A percentile compares a stretch with the other conserved stretches of the same genome.
Evolutionary conservation across 1,140 invertebrate species (phyloP).

Genomic region (Neoseiulus cucumeris): DNA sequence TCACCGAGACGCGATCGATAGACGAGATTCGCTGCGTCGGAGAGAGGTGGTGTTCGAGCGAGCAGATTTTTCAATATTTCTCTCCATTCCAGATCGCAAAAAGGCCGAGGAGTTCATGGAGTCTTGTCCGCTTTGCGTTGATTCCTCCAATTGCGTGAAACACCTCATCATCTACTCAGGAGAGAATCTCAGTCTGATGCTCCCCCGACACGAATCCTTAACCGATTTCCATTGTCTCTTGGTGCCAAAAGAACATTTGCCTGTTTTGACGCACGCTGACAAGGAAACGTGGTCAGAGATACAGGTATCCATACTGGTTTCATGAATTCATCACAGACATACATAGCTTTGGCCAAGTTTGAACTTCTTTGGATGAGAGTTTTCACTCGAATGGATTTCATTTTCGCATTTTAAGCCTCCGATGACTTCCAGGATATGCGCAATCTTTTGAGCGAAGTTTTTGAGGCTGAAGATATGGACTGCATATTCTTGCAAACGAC

Average conservation of each 20-base stretch:
- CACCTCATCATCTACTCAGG: constrained; percentile 67
- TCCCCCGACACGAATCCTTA: constrained; percentile 56
- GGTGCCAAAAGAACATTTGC: constrained; percentile 54
- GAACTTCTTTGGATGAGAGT: neutral
- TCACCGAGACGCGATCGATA: too few species aligned
- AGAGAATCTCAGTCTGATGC: constrained; percentile 47
- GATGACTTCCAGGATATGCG: constrained; percentile 39
- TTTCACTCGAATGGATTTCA: neutral
- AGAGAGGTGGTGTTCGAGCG: too few species aligned
- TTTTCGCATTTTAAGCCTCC: neutral
- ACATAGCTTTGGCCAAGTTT: neutral
- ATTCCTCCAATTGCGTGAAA: constrained; percentile 54
- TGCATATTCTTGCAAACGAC: constrained; percentile 81
- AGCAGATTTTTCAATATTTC: constrained; percentile 13
- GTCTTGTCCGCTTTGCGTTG: constrained; percentile 59
- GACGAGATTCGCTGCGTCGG: too few species aligned
- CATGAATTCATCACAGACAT: neutral
- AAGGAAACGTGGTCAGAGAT: constrained; percentile 85
- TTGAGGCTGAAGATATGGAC: constrained; percentile 42
- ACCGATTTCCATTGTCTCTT: constrained; percentile 72
- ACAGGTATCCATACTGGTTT: constrained; percentile 33
- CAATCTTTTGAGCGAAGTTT: constrained; percentile 53
- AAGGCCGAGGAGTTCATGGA: constrained; percentile 46
- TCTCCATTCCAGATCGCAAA: constrained; percentile 37
- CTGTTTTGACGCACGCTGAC: constrained; percentile 56